Evolutionary conservation across 35 echinoderm and acorn worm species (phyloP).

Genomic region (Patiria miniata): DNA sequence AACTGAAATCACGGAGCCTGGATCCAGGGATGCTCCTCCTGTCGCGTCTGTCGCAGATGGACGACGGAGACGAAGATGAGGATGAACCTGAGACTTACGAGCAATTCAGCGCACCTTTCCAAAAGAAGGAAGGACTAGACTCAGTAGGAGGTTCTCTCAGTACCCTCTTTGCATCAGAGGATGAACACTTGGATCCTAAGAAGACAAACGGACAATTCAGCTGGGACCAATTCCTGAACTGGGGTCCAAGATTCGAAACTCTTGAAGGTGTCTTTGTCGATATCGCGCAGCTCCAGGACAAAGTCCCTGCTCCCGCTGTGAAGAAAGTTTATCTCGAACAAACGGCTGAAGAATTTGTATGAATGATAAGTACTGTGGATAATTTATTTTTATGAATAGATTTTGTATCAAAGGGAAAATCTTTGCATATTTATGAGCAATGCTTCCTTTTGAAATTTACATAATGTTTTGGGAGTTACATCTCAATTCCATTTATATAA

Average conservation of each 20-base stretch:
- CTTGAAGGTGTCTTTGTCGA: constrained; percentile 88
- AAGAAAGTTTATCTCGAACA: constrained; percentile 23
- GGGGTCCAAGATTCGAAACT: constrained; percentile 89
- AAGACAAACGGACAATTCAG: constrained; percentile 70
- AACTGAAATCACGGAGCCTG: constrained; percentile 35
- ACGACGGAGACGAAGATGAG: constrained; percentile 53
- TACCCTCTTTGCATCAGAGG: constrained; percentile 86
- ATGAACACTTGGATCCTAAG: constrained; percentile 58
- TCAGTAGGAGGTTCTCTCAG: constrained; percentile 85
- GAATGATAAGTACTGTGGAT: neutral
- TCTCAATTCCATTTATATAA: too few relatives aligned
- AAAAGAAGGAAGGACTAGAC: constrained; percentile 62
- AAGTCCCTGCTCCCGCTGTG: neutral
- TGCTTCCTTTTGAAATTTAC: too few relatives aligned
- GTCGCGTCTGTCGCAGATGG: constrained; percentile 71
- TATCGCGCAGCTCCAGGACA: constrained; percentile 85
- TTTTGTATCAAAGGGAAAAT: too few relatives aligned
- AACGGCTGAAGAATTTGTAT: constrained; percentile 47
- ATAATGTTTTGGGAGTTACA: too few relatives aligned
- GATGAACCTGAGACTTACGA: constrained; percentile 41
- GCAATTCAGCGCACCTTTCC: constrained; percentile 29
- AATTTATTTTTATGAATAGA: too few relatives aligned
- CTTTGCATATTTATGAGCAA: too few relatives aligned
- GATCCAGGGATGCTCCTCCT: constrained; percentile 71
- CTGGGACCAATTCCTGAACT: constrained; percentile 85